Conservation (phyloP, 2,797 vertebrate genomes). For the Amniataba percoides region DNA sequence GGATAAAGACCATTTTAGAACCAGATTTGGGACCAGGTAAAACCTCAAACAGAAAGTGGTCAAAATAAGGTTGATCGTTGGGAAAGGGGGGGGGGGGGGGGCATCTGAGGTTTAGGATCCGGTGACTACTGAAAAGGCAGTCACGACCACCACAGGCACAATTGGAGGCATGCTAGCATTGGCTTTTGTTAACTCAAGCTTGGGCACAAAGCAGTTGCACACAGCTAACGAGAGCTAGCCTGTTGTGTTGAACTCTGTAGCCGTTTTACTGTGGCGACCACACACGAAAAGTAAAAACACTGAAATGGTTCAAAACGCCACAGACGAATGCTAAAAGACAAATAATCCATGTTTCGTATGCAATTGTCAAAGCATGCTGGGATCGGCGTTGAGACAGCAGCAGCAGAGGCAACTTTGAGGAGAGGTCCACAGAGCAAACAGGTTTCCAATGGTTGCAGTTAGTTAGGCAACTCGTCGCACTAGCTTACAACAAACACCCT, state of each 20-base stretch:
- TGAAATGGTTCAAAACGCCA: constrained; percentile 2
- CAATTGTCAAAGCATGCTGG: accelerated
- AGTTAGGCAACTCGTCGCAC: constrained; percentile 70
- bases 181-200: constrained; percentile 84
- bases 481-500: constrained; percentile 43
- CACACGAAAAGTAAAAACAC: constrained; percentile 35
- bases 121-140: constrained; percentile 35
- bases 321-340: background rate
- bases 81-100: background rate
- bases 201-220: constrained; percentile 85
- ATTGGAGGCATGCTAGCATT: constrained; percentile 74
- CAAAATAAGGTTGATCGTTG: background rate
- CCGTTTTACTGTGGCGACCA: constrained; percentile 56
- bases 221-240: constrained; percentile 79
- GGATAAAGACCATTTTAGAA: constrained; percentile 17
- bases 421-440: constrained; percentile 75
- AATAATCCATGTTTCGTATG: background rate
- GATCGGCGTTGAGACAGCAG: constrained; percentile 1
- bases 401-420: constrained; percentile 62
- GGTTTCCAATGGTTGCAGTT: constrained; percentile 71
- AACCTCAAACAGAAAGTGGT: background rate
- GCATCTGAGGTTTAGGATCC: constrained; percentile 39
- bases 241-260: constrained; percentile 79
- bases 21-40: background rate
- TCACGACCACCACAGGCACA: constrained; percentile 66